Percentiles rank a stretch among this genome's conserved stretches.
Evolutionary conservation across 2,113 vertebrate species (phyloP).

Genomic region (Pionites leucogaster): DNA sequence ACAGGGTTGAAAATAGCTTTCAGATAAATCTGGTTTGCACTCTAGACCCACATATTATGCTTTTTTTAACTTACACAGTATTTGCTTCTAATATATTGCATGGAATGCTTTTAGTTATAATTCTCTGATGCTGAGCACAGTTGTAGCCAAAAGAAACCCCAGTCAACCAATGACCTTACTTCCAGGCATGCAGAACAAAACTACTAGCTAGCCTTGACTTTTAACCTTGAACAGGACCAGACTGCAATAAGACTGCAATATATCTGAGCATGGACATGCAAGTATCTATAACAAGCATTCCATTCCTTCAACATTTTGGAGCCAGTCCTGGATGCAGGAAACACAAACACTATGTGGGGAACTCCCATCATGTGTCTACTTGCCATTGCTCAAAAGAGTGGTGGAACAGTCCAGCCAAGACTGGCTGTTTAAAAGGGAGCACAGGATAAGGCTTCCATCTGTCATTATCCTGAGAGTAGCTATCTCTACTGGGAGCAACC

Average conservation of each 20-base stretch:
- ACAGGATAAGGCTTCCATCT: neutral
- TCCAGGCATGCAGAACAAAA: neutral
- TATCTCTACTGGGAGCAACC: neutral
- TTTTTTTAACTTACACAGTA: neutral
- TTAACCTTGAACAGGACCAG: neutral
- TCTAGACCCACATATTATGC: neutral
- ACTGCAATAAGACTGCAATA: neutral
- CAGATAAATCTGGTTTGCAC: neutral
- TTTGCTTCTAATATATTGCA: neutral
- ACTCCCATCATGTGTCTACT: neutral
- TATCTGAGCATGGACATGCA: accelerated
- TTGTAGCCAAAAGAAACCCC: neutral
- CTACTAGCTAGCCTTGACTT: neutral
- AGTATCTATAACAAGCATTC: neutral
- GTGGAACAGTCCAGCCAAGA: neutral
- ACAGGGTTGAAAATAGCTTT: neutral
- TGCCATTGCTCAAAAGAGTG: neutral
- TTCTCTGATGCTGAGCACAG: neutral
- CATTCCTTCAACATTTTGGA: neutral
- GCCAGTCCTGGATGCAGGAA: neutral
- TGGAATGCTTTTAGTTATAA: neutral
- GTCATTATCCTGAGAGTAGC: neutral
- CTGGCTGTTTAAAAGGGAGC: neutral
- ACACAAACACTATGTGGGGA: neutral
- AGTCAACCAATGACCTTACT: neutral